These are phyloP conservation scores for Acanthococcus lagerstroemiae DNA, from an alignment of 2,888 invertebrate species.

Conservation along the genomic window DNA sequence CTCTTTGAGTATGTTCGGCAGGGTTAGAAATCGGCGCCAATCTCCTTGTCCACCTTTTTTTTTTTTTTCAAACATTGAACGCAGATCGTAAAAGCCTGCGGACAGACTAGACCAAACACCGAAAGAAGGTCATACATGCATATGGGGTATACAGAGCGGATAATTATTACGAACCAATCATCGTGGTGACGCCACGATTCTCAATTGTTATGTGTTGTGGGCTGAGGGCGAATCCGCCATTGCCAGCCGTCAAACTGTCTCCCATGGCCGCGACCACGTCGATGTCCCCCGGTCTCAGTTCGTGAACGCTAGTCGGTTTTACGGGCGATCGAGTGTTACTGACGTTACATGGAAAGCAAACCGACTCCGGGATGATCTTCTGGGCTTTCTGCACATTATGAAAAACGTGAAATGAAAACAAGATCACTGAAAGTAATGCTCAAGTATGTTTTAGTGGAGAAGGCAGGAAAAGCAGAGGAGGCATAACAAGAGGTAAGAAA, in stretches of 20 bases:
- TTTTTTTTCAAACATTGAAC: too few species aligned
- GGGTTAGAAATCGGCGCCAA: conserved; percentile 48
- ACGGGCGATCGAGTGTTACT: conserved; percentile 39
- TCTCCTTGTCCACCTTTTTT: conserved; percentile 48
- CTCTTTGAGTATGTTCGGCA: conserved; percentile 53
- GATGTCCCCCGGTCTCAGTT: conserved; percentile 52
- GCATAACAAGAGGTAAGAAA: too few species aligned
- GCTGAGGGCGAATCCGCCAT: conserved; percentile 46
- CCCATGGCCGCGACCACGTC: conserved; percentile 52
- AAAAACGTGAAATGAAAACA: not conserved
- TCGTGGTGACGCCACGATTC: conserved; percentile 46
- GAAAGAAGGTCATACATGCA: too few species aligned
- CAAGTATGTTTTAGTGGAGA: not conserved
- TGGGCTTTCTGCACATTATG: conserved; percentile 39
- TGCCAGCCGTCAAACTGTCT: conserved; percentile 52
- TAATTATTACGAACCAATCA: conserved; percentile 41
- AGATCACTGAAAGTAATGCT: not conserved
- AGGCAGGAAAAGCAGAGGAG: too few species aligned
- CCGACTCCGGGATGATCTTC: conserved; percentile 37
- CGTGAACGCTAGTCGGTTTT: conserved; percentile 48
- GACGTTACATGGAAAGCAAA: conserved; percentile 42
- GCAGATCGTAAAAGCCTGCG: too few species aligned
- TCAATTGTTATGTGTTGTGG: conserved; percentile 44
- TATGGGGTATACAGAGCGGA: too few species aligned
- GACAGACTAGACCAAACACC: too few species aligned